Base-by-base conservation (phyloP, 2,888 invertebrate genomes). In the Hoplodrina blanda region DNA sequence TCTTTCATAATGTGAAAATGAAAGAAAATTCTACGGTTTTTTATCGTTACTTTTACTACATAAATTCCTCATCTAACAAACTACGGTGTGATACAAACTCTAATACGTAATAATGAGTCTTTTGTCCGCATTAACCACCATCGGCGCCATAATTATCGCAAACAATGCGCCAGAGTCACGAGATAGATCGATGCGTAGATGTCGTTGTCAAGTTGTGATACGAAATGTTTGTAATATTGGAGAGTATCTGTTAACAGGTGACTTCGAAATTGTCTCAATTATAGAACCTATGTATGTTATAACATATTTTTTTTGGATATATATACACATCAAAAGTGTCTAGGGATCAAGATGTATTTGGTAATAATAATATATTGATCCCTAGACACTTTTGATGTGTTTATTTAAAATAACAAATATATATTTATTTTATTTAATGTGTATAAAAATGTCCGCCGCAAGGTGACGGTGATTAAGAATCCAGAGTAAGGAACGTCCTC, bases 131-230 rank as follows among this genome's bases (percentile, higher is more conserved):
- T 85, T 78, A 79, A 77, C 76, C 76, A 78, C 74, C 78, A 85
- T 81, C 79, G 41, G 49, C 80, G 81, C 79, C 74, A 84, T 85
- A 89, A 89, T 90, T 90, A 89, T 80, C 62, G 55, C 59, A 76
- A 81, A 89, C 88, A 90, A 90, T 90, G 87, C 80, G 75, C 76
- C 60, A 64, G 80, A 85, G 86, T 85, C 89, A 89, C 86, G 85
- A 85, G 81, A 88, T 87, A 79, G 56, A 70, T 79, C 79, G 72
- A 69, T 75, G 62, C 61, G 75, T 84, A 83, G 82, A 80, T 83
- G 44, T 78, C 78, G 83, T 80, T 76, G 73, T 69, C 74, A 70
- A 64, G 63, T 70, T 56, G 37, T 33, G 54, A 59, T 67, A 73
- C 62, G 49, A 69, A 74, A 76, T 54, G 30, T 8, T 8, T 64